phyloP scores from a whole-genome alignment of 1,140 invertebrate genomes.

The Hormaphis cornu region DNA sequence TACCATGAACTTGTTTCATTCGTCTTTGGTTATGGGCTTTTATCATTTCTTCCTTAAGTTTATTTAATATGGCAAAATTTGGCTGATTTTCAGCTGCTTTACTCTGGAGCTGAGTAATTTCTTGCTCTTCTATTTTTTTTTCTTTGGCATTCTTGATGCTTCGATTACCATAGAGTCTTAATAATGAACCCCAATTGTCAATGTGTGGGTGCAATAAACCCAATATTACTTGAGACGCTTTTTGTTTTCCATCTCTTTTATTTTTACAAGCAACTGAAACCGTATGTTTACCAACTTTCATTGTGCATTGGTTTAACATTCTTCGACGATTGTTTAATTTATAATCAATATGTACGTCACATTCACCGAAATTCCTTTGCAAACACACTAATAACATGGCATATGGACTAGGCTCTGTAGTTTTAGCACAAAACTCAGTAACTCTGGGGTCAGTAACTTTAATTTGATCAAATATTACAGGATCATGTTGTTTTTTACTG shows the following conservation, averaged over 20 bases:
- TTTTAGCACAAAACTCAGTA: constrained; percentile 85
- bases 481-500: neutral
- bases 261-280: constrained; percentile 85
- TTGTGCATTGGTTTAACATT: constrained; percentile 87
- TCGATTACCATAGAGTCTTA: constrained; percentile 84
- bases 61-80: constrained; percentile 86
- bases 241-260: constrained; percentile 94
- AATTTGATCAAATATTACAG: constrained; percentile 85
- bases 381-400: constrained; percentile 85
- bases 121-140: constrained; percentile 88
- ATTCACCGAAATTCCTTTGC: constrained; percentile 81
- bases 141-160: constrained; percentile 88
- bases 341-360: constrained; percentile 79
- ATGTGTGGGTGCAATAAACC: constrained; percentile 86
- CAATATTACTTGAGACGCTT: constrained; percentile 89
- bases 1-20: neutral
- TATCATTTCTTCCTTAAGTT: constrained; percentile 78
- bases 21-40: constrained; percentile 44
- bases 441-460: constrained; percentile 87
- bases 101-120: constrained; percentile 83
- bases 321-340: constrained; percentile 80
- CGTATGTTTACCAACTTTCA: constrained; percentile 86
- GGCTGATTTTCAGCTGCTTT: constrained; percentile 84
- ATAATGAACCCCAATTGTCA: constrained; percentile 84
- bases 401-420: constrained; percentile 89